Conservation (phyloP, 2,888 invertebrate species). For the Germaria angustata region DNA sequence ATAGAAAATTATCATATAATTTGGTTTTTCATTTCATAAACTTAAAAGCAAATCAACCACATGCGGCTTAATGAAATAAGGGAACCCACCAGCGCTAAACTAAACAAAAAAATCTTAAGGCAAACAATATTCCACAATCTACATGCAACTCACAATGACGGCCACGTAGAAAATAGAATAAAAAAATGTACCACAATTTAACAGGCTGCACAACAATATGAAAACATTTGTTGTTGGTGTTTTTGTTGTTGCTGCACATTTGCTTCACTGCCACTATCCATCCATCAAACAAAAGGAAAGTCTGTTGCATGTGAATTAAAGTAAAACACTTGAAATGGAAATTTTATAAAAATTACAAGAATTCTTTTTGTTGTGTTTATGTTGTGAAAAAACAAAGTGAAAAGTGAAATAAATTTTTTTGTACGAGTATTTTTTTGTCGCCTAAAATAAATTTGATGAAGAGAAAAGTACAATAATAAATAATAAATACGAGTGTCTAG, state of each 20-base stretch:
- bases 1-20: constrained; percentile 46
- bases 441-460: neutral
- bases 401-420: constrained; percentile 21
- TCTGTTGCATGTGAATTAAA: constrained; percentile 46
- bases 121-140: constrained; percentile 16
- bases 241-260: constrained; percentile 22
- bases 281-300: constrained; percentile 40
- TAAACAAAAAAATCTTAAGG: constrained; percentile 18
- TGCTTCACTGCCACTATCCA: constrained; percentile 17
- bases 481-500: neutral
- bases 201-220: constrained; percentile 18
- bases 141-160: constrained; percentile 24
- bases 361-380: neutral
- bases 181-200: neutral
- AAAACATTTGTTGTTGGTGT: constrained; percentile 26
- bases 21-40: constrained; percentile 32
- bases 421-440: neutral
- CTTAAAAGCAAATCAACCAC: constrained; percentile 31
- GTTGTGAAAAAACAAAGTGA: neutral
- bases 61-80: constrained; percentile 15
- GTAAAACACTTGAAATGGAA: constrained; percentile 49
- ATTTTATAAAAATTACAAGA: neutral
- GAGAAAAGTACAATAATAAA: neutral
- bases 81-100: constrained; percentile 17
- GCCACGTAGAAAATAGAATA: neutral